Percentiles rank a stretch among this genome's conserved stretches.
These are phyloP conservation scores for Amphimallon solstitiale DNA, from an alignment of 2,888 invertebrate genomes.

Conservation along the genomic window DNA sequence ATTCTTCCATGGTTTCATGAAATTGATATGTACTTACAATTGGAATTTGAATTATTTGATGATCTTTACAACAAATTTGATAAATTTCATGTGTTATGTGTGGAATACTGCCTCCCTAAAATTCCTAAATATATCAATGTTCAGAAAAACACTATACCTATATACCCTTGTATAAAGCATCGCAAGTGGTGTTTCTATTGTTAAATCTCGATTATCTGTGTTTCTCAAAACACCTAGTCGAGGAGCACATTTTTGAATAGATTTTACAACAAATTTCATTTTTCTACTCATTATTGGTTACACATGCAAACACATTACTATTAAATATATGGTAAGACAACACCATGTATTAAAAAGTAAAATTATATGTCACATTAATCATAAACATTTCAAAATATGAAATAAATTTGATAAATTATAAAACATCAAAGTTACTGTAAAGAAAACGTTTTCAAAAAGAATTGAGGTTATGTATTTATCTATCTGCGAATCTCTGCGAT, in stretches of 20 bases:
- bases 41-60: constrained; percentile 77
- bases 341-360: not conserved
- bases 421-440: too few species aligned
- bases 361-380: constrained; percentile 7
- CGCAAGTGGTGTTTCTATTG: constrained; percentile 78
- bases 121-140: constrained; percentile 32
- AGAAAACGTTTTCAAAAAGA: too few species aligned
- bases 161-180: constrained; percentile 79
- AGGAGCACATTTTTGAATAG: constrained; percentile 69
- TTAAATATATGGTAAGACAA: not conserved
- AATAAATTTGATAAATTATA: too few species aligned
- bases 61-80: constrained; percentile 69
- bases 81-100: constrained; percentile 83
- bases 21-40: constrained; percentile 73
- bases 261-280: constrained; percentile 79
- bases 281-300: constrained; percentile 43
- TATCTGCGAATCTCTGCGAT: too few species aligned
- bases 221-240: constrained; percentile 74
- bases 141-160: constrained; percentile 30
- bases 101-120: constrained; percentile 83
- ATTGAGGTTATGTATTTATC: too few species aligned
- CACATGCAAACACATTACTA: constrained; percentile 1
- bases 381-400: not conserved
- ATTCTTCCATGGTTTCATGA: constrained; percentile 72
- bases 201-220: constrained; percentile 66